Evolutionary conservation across 1,140 invertebrate species (phyloP).

Genomic region (Anthonomus grandis): DNA sequence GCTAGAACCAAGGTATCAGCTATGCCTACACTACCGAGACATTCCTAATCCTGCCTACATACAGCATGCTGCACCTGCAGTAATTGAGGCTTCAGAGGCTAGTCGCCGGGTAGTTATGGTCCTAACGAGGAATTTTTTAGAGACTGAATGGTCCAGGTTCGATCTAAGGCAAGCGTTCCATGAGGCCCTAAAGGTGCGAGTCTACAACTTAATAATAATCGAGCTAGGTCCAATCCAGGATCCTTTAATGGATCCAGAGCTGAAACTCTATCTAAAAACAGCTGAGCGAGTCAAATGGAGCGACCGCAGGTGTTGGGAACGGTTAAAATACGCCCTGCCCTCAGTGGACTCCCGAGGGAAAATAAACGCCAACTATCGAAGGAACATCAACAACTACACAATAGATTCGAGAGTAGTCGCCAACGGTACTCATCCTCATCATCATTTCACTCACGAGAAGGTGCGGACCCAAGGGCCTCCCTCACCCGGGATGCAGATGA

Average conservation of each 20-base stretch:
- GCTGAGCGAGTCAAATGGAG: constrained; percentile 80
- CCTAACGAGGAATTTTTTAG: constrained; percentile 77
- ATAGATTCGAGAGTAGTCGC: constrained; percentile 60
- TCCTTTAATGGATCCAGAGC: constrained; percentile 80
- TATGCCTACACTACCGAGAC: constrained; percentile 85
- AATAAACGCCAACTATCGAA: constrained; percentile 63
- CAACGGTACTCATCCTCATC: constrained; percentile 54
- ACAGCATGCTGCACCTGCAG: constrained; percentile 68
- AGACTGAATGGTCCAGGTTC: constrained; percentile 81
- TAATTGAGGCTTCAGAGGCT: constrained; percentile 83
- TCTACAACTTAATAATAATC: constrained; percentile 82
- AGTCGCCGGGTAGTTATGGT: constrained; percentile 76
- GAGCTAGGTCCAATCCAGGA: constrained; percentile 76
- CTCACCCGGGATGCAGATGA: constrained; percentile 50
- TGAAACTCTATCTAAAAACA: constrained; percentile 84
- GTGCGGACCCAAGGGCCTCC: constrained; percentile 47
- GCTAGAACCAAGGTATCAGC: constrained; percentile 79
- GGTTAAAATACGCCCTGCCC: constrained; percentile 85
- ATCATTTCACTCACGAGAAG: constrained; percentile 52
- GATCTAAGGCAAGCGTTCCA: constrained; percentile 82
- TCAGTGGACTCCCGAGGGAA: constrained; percentile 60
- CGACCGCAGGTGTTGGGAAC: constrained; percentile 89
- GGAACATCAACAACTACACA: constrained; percentile 76
- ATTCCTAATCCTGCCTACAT: constrained; percentile 70
- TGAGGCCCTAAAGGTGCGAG: constrained; percentile 78